Base-by-base conservation (phyloP, 2,797 vertebrate genomes). In the Esox masquinongy region DNA sequence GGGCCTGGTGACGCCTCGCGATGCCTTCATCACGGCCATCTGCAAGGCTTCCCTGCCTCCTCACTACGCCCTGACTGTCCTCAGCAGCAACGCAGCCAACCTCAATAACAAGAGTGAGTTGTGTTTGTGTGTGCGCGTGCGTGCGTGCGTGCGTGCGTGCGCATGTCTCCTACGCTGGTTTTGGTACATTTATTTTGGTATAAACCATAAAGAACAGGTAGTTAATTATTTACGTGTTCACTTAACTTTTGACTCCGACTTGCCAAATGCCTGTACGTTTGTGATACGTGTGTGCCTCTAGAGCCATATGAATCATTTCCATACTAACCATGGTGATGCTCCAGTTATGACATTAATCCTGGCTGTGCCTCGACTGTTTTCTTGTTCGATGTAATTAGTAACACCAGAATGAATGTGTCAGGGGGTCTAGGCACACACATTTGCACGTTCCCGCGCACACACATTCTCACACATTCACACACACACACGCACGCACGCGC, bases 41-140 rank as follows among this genome's bases (percentile, higher is more conserved):
- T 99, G 98, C 92, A 99, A 99, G 91, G 97, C 98, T 16, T 99
- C 98, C 6, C 93, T 99, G 80, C 98, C 98, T 26, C 98, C 97
- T 1, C 98, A 99, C 87, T 99, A 99, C 12, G 93, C 98, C 66
- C 95, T 99, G 72, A 99, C 98, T 22, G 95, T 97, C n/a, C 86
- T 99, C 83, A 96, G 94, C 83, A 95, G 94, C 90, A 96, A 93
- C 26, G 83, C 95, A 17, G 85, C 94, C 82, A 93, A 86, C 75
- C 92, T 98, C 78, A 94, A 94, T 79, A 96, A 93, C 90, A 99
- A 98, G 95, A 93, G 98, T 99, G 90, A 93, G 91, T 39, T 69
- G 79, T 78, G 77, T 79, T 71, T 77, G 17, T 83, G 16, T 61
- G 63, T 6, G 1, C 11, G 22, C 76, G 63, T 73, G 68, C n/a